Evolutionary conservation across 2,797 vertebrate genomes (phyloP).

Genomic region (Hippopotamyrus pictus): DNA sequence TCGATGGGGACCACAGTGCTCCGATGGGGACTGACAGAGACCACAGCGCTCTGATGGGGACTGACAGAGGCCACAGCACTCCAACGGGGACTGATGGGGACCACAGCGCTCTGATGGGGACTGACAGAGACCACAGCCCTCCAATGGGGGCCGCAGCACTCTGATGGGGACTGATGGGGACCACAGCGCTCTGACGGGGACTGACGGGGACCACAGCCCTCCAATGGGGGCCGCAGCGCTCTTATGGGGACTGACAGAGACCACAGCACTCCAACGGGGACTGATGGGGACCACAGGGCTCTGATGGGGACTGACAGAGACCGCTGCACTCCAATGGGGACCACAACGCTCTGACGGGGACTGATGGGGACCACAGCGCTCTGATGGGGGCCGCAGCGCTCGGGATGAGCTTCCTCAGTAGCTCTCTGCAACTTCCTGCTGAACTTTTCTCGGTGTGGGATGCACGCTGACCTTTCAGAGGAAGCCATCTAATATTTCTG

Average conservation of each 20-base stretch:
- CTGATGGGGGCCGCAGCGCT: not conserved
- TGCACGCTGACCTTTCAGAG: not conserved
- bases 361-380: too few species aligned
- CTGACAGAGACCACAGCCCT: too few species aligned
- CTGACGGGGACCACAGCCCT: too few species aligned
- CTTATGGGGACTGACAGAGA: too few species aligned
- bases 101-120: not conserved
- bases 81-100: not conserved
- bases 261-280: not conserved
- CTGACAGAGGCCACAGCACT: not conserved
- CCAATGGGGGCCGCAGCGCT: too few species aligned
- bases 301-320: not conserved
- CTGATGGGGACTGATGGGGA: not conserved
- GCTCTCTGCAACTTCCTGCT: not conserved
- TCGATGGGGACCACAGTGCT: too few species aligned
- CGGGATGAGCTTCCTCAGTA: not conserved
- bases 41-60: too few species aligned
- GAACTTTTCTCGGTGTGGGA: conserved; percentile 1
- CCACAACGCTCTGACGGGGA: too few species aligned
- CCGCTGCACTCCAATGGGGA: too few species aligned
- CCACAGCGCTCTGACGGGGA: too few species aligned
- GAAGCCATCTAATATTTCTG: not conserved
- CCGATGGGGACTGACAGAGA: too few species aligned
- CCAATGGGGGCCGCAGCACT: not conserved
- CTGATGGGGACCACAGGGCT: not conserved